Evolutionary conservation across 2,797 vertebrate species (phyloP).

Genomic region (Schizopygopsis malacanthus): DNA sequence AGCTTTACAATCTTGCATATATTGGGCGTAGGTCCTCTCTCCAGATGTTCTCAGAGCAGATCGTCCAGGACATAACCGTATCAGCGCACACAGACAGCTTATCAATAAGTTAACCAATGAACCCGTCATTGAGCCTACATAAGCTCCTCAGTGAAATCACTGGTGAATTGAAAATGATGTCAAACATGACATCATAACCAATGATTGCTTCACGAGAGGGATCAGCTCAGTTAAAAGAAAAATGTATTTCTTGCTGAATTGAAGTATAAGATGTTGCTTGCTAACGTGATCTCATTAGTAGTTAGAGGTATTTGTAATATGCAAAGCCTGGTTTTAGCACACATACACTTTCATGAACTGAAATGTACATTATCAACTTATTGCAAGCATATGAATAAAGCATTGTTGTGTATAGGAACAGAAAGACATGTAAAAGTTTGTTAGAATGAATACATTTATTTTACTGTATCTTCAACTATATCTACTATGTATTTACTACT

Average conservation of each 20-base stretch:
- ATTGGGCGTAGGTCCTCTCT: not conserved
- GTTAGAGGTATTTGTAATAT: not conserved
- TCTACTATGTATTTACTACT: too few relatives aligned
- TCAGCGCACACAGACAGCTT: not conserved
- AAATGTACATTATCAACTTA: not conserved
- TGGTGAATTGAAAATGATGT: not conserved
- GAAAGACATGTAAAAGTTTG: not conserved
- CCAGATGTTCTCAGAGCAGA: constrained; percentile 17
- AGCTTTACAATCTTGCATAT: not conserved
- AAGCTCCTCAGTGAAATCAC: not conserved
- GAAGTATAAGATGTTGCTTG: not conserved
- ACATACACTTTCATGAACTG: not conserved
- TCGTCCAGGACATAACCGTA: not conserved
- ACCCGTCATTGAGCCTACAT: not conserved
- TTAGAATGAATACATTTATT: not conserved
- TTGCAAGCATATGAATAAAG: not conserved
- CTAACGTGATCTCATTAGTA: not conserved
- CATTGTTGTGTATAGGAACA: not conserved
- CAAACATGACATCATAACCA: not conserved
- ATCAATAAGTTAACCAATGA: constrained; percentile 15
- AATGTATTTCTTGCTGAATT: not conserved
- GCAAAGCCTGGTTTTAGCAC: not conserved
- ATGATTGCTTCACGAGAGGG: not conserved
- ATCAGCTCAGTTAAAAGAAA: not conserved
- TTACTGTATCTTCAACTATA: not conserved